Percentiles rank a stretch among this genome's conserved stretches.
Conservation (phyloP, 2,888 invertebrate species). For the Oconnorella tubifera region DNA sequence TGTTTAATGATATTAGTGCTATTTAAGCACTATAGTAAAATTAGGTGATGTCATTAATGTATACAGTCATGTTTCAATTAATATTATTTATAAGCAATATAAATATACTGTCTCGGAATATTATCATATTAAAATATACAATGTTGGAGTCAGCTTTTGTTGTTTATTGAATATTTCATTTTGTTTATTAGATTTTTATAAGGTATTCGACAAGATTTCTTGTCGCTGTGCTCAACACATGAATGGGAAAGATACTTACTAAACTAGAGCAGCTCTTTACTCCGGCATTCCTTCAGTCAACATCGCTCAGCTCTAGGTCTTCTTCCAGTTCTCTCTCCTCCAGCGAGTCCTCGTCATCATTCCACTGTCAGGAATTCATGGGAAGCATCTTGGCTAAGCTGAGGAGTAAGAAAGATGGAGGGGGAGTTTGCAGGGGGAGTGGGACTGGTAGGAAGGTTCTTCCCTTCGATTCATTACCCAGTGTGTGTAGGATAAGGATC, state of each 20-base stretch:
- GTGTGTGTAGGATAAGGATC: background rate
- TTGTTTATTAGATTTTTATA: too few relatives aligned
- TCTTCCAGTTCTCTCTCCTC: background rate
- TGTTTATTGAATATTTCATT: too few relatives aligned
- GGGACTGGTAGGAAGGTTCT: background rate
- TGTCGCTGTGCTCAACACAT: background rate
- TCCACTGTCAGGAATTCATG: background rate
- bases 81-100: too few relatives aligned
- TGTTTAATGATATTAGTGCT: too few relatives aligned
- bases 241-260: conserved; percentile 16
- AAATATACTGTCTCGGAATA: too few relatives aligned
- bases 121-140: too few relatives aligned
- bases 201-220: too few relatives aligned
- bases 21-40: too few relatives aligned
- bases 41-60: too few relatives aligned
- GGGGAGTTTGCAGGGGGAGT: background rate
- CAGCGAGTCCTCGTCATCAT: background rate
- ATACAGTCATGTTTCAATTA: too few relatives aligned
- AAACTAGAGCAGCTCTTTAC: conserved; percentile 12
- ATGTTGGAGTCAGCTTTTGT: too few relatives aligned
- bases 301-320: background rate
- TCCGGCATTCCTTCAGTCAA: background rate
- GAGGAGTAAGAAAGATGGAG: background rate
- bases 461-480: background rate
- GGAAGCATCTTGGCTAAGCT: background rate